Conservation (phyloP, 2,888 invertebrate species). For the Lasiommata megera region DNA sequence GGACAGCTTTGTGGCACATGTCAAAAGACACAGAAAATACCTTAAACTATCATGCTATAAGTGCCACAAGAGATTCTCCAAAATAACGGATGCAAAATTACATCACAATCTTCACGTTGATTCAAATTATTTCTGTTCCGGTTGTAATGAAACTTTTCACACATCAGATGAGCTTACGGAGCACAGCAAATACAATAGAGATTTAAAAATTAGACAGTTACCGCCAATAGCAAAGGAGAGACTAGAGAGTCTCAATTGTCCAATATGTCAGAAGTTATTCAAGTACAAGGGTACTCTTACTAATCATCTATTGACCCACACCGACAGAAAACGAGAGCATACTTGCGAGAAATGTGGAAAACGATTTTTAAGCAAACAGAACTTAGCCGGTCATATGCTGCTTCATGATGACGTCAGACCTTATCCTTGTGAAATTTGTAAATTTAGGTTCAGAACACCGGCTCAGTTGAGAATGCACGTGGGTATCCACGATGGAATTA, state of each 20-base stretch:
- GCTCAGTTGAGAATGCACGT: constrained; percentile 60
- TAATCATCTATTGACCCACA: constrained; percentile 82
- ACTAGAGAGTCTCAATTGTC: constrained; percentile 45
- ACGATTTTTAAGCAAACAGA: constrained; percentile 50
- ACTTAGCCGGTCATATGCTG: constrained; percentile 48
- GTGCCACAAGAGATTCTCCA: constrained; percentile 48
- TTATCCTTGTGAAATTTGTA: constrained; percentile 60
- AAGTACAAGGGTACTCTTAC: constrained; percentile 48
- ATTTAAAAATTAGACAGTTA: constrained; percentile 38
- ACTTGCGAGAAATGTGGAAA: constrained; percentile 64
- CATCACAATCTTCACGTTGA: constrained; percentile 44
- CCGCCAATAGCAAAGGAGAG: constrained; percentile 32
- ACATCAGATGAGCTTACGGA: constrained; percentile 43
- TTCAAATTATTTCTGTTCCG: constrained; percentile 46
- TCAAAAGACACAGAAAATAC: constrained; percentile 81
- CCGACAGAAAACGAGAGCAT: constrained; percentile 56
- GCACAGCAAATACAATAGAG: constrained; percentile 48
- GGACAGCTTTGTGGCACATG: constrained; percentile 68
- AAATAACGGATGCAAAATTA: constrained; percentile 34
- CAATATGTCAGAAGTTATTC: constrained; percentile 54
- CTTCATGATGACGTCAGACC: constrained; percentile 55
- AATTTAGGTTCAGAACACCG: constrained; percentile 46
- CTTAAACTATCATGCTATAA: constrained; percentile 71
- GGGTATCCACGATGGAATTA: constrained; percentile 65
- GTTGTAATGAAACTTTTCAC: constrained; percentile 52